Percentiles rank a stretch among this genome's conserved stretches.
Evolutionary conservation across 2,113 vertebrate genomes (phyloP).

Genomic region (Carollia perspicillata): DNA sequence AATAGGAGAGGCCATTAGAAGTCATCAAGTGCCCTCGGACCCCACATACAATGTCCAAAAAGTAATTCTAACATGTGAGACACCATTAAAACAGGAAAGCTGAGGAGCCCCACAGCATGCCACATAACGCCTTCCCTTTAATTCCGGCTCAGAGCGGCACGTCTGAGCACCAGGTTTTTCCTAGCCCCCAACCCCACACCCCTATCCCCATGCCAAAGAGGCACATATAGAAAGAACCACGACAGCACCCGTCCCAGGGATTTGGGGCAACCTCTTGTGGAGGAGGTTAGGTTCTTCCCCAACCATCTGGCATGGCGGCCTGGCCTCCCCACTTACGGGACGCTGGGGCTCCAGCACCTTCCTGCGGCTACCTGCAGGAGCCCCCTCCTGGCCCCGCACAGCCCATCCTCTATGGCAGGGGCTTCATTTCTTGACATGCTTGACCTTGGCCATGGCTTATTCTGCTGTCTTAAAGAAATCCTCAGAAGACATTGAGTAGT

Average conservation of each 20-base stretch:
- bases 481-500: neutral
- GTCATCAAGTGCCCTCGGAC: neutral
- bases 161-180: neutral
- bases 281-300: neutral
- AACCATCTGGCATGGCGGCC: neutral
- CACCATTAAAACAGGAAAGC: neutral
- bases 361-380: neutral
- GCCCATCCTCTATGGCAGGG: neutral
- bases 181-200: neutral
- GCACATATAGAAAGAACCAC: neutral
- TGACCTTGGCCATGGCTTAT: neutral
- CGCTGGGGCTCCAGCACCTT: neutral
- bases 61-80: neutral
- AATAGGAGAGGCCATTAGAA: neutral
- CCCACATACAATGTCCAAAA: neutral
- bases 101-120: neutral
- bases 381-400: too few relatives aligned
- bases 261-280: neutral
- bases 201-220: neutral
- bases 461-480: neutral
- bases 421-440: neutral
- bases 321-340: neutral
- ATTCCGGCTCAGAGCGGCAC: neutral
- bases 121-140: neutral
- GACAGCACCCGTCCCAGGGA: neutral